Percentiles rank a stretch among this genome's conserved stretches.
These are phyloP conservation scores for Apamea sordens DNA, from an alignment of 2,888 invertebrate species.

Conservation along the genomic window DNA sequence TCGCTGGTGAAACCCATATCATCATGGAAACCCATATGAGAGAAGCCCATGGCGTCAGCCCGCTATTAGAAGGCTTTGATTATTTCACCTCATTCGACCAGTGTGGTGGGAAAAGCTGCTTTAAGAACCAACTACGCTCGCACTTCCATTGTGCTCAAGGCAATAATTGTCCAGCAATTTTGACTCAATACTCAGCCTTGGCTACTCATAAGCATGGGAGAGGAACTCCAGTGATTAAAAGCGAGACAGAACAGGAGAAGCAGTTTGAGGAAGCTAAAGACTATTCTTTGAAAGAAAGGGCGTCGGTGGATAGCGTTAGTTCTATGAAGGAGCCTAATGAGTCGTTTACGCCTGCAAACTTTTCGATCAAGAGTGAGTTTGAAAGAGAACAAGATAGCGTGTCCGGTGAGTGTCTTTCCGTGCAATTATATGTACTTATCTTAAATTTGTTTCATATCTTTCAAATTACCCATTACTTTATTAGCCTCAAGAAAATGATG, in stretches of 20 bases:
- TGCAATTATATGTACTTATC: slow-evolving; percentile 17
- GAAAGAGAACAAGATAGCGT: slow-evolving; percentile 87
- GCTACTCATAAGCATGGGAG: slow-evolving; percentile 89
- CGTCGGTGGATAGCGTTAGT: slow-evolving; percentile 84
- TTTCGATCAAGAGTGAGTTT: slow-evolving; percentile 88
- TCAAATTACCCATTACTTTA: background rate
- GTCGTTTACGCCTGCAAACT: slow-evolving; percentile 82
- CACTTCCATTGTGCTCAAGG: slow-evolving; percentile 89
- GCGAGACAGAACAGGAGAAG: slow-evolving; percentile 83
- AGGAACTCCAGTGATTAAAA: slow-evolving; percentile 86
- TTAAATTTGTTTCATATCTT: background rate
- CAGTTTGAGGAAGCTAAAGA: slow-evolving; percentile 88
- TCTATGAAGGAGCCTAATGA: slow-evolving; percentile 83
- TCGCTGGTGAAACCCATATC: slow-evolving; percentile 94
- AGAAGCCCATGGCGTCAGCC: slow-evolving; percentile 95
- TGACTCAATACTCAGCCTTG: slow-evolving; percentile 88
- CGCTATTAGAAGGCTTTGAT: slow-evolving; percentile 95
- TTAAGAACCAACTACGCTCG: slow-evolving; percentile 86
- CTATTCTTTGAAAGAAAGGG: slow-evolving; percentile 88
- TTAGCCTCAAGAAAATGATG: background rate
- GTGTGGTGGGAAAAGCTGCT: slow-evolving; percentile 88
- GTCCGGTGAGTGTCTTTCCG: slow-evolving; percentile 85
- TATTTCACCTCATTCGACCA: slow-evolving; percentile 92
- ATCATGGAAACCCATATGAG: slow-evolving; percentile 95
- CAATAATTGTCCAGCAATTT: slow-evolving; percentile 86